A percentile compares a stretch with the other conserved stretches of the same genome.
These are phyloP conservation scores for Gortyna flavago DNA, from an alignment of 2,888 invertebrate genomes.

Conservation along the genomic window DNA sequence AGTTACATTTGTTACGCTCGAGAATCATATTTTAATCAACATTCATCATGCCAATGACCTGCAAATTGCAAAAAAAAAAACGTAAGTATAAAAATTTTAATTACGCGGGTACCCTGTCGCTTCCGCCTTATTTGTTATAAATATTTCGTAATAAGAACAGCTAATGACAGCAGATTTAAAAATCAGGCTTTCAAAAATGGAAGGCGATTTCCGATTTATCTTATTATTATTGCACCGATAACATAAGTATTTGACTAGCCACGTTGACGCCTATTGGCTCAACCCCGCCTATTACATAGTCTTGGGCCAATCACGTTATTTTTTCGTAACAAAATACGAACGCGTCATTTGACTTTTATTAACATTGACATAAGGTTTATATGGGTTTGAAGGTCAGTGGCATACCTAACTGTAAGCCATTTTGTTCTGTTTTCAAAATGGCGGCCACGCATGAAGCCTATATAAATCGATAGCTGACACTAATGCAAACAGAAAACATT, in stretches of 20 bases:
- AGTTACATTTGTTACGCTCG: no score
- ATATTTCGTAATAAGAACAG: background rate
- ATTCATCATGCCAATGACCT: no score
- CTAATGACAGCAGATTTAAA: background rate
- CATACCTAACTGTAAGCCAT: background rate
- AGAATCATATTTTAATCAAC: no score
- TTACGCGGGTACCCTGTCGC: no score
- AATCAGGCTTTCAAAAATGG: background rate
- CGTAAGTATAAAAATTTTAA: no score
- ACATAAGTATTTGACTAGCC: constrained; percentile 6
- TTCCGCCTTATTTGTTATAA: no score
- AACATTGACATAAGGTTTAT: background rate
- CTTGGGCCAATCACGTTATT: constrained; percentile 9
- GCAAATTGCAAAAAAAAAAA: no score
- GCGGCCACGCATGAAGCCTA: background rate
- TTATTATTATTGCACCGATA: constrained; percentile 23
- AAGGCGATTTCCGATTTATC: background rate
- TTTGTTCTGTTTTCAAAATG: background rate
- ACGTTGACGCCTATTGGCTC: constrained; percentile 12
- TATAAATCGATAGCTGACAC: background rate
- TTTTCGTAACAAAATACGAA: constrained; percentile 2
- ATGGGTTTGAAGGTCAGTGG: background rate
- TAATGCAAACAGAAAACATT: background rate
- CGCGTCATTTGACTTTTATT: background rate
- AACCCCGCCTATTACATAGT: background rate